A percentile compares a stretch with the other conserved stretches of the same genome.
These are phyloP conservation scores for Cyrtonyx montezumae DNA, from an alignment of 2,113 vertebrate species.

Conservation along the genomic window DNA sequence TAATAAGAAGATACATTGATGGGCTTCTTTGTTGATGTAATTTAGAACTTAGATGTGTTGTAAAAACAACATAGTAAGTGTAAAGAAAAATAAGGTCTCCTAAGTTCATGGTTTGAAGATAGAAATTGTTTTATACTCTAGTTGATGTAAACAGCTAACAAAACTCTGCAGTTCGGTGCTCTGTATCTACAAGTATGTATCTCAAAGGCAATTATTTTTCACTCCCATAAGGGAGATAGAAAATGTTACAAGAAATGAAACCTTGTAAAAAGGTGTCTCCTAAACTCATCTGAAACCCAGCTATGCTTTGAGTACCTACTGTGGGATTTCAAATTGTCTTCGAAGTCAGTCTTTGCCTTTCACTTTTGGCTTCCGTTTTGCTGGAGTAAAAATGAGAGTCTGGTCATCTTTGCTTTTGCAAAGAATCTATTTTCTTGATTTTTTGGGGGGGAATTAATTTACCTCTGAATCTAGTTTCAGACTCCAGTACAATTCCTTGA, in stretches of 20 bases:
- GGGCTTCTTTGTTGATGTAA: constrained; percentile 55
- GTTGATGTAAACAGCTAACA: neutral
- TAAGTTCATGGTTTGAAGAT: constrained; percentile 19
- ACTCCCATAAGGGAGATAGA: neutral
- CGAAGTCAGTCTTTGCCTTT: neutral
- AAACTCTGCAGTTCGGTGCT: neutral
- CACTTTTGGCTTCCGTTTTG: neutral
- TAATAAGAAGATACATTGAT: constrained; percentile 75
- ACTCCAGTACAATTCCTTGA: neutral
- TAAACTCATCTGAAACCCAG: neutral
- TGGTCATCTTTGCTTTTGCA: neutral
- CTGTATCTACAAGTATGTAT: neutral
- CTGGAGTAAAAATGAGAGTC: neutral
- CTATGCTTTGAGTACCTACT: neutral
- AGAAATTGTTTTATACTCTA: constrained; percentile 24
- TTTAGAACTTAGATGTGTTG: constrained; percentile 45
- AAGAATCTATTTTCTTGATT: neutral
- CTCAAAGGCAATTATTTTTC: constrained; percentile 30
- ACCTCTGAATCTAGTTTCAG: neutral
- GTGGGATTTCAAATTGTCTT: neutral
- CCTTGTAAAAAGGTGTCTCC: neutral
- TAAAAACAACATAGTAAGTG: constrained; percentile 28
- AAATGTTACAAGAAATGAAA: neutral
- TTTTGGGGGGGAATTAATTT: neutral
- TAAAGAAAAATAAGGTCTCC: constrained; percentile 34